These are phyloP conservation scores for Tetanocera ferruginea DNA, from an alignment of 2,888 invertebrate species.

Conservation along the genomic window DNA sequence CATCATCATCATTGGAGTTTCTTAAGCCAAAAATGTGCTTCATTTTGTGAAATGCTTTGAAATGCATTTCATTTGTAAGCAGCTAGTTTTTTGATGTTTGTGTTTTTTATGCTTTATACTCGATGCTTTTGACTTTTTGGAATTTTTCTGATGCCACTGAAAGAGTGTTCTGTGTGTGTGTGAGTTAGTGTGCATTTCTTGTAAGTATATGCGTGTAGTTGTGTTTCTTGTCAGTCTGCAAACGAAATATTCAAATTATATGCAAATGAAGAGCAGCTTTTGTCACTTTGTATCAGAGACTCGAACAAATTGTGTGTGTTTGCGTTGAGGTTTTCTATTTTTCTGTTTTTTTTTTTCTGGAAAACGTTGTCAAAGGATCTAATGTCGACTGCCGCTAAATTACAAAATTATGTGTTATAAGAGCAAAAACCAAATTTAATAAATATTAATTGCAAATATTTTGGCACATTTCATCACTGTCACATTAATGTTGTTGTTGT, in stretches of 20 bases:
- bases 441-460: neutral
- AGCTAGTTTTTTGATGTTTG: neutral
- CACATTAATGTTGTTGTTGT: too few relatives aligned
- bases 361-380: neutral
- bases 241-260: constrained; percentile 30
- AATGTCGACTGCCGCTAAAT: neutral
- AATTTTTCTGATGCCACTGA: too few relatives aligned
- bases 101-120: neutral
- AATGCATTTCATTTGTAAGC: constrained; percentile 24
- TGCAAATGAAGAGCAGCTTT: constrained; percentile 27
- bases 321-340: neutral
- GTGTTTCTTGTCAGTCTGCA: neutral
- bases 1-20: neutral
- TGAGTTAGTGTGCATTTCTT: neutral
- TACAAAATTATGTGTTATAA: neutral
- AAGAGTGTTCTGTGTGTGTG: neutral
- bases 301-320: neutral
- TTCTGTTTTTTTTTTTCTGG: neutral
- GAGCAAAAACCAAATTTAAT: too few relatives aligned
- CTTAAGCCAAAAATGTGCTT: constrained; percentile 10
- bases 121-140: neutral
- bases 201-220: neutral
- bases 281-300: constrained; percentile 32
- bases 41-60: constrained; percentile 23
- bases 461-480: neutral